These are phyloP conservation scores for Pasiphila rectangulata DNA, from an alignment of 2,888 invertebrate genomes.

Conservation along the genomic window DNA sequence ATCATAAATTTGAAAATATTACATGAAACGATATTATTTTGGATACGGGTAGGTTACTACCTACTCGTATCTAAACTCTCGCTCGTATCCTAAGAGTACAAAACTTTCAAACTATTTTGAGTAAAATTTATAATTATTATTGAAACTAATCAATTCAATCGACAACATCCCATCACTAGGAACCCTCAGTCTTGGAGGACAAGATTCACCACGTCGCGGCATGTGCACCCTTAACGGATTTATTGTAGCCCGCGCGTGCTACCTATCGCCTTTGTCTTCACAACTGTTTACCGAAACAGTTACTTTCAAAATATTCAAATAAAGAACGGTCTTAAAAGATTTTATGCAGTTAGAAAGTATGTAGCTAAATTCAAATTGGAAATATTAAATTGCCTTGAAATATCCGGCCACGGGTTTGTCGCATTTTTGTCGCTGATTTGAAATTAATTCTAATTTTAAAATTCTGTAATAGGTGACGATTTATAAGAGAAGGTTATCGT, in stretches of 20 bases:
- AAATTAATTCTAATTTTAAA: too few relatives aligned
- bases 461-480: too few relatives aligned
- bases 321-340: constrained; percentile 4
- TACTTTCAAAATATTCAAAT: constrained; percentile 31
- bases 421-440: too few relatives aligned
- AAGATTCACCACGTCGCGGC: constrained; percentile 68
- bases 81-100: too few relatives aligned
- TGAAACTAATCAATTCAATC: constrained; percentile 29
- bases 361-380: constrained; percentile 16
- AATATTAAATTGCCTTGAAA: too few relatives aligned
- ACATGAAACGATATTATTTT: too few relatives aligned
- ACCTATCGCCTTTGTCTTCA: constrained; percentile 33
- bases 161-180: constrained; percentile 43
- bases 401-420: too few relatives aligned
- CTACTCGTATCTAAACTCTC: too few relatives aligned
- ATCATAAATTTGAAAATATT: too few relatives aligned
- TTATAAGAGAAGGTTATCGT: too few relatives aligned
- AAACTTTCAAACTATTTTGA: too few relatives aligned
- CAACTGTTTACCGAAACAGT: constrained; percentile 36
- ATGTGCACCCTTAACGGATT: constrained; percentile 78
- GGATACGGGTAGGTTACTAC: too few relatives aligned
- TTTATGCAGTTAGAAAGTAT: background rate
- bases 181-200: constrained; percentile 64
- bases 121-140: background rate
- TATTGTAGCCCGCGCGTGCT: constrained; percentile 66